These are phyloP conservation scores for Congeria kusceri DNA, from an alignment of 2,888 invertebrate species.

Conservation along the genomic window DNA sequence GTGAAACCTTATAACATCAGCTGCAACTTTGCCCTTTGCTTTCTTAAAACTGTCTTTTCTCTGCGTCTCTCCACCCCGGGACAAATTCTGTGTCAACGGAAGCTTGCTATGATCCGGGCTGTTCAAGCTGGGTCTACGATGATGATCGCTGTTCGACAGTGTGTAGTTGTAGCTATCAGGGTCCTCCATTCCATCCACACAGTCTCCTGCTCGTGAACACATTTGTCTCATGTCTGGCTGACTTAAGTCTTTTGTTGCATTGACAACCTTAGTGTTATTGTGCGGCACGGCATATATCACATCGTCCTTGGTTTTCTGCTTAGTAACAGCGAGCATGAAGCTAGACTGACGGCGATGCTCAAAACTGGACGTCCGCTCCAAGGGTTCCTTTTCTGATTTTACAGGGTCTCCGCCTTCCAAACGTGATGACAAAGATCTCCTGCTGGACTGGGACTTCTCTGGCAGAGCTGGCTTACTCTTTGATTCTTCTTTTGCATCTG, in stretches of 20 bases:
- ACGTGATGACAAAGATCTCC: conserved; percentile 53
- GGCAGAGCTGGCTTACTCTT: conserved; percentile 35
- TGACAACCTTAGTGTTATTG: conserved; percentile 55
- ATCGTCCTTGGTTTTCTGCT: conserved; percentile 61
- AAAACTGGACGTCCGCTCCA: conserved; percentile 60
- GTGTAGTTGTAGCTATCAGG: conserved; percentile 77
- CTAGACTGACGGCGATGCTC: conserved; percentile 81
- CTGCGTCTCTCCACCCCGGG: conserved; percentile 67
- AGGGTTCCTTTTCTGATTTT: conserved; percentile 38
- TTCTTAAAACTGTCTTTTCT: conserved; percentile 80
- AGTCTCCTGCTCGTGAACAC: conserved; percentile 23
- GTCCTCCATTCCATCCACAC: conserved; percentile 49
- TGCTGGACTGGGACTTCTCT: conserved; percentile 26
- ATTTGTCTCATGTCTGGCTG: conserved; percentile 16
- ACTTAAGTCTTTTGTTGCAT: conserved; percentile 46
- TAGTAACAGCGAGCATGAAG: conserved; percentile 81
- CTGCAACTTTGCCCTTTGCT: conserved; percentile 70
- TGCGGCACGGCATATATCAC: conserved; percentile 67
- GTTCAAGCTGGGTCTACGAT: conserved; percentile 74
- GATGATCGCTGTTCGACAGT: conserved; percentile 78
- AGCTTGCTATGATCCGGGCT: conserved; percentile 67
- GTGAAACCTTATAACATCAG: conserved; percentile 79
- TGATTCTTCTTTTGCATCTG: conserved; percentile 31
- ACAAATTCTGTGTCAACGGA: conserved; percentile 67
- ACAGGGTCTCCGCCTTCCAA: conserved; percentile 30